Evolutionary conservation across 2,888 invertebrate species (phyloP).

Genomic region (Scaeva pyrastri): DNA sequence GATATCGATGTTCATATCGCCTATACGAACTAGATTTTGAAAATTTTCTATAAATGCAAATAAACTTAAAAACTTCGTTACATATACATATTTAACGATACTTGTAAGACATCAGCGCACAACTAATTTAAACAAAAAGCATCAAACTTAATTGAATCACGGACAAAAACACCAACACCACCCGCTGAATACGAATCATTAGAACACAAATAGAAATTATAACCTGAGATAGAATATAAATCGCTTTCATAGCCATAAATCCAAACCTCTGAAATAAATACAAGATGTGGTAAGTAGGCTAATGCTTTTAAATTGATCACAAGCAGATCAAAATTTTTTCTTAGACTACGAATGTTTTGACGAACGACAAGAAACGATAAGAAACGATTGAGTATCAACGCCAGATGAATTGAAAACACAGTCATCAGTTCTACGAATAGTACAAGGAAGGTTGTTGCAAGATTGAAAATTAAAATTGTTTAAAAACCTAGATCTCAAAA

Average conservation of each 20-base stretch:
- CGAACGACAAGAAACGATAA: conserved; percentile 1
- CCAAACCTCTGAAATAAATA: not conserved
- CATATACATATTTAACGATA: not conserved
- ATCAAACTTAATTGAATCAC: not conserved
- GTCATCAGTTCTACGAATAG: not conserved
- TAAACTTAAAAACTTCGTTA: not conserved
- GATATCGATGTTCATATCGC: not conserved
- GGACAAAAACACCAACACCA: conserved; percentile 1
- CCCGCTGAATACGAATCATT: not conserved
- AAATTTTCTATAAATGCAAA: not conserved
- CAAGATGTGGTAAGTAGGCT: too few relatives aligned
- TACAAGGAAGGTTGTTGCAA: not conserved
- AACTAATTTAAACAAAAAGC: not conserved
- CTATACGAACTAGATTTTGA: not conserved
- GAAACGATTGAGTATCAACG: not conserved
- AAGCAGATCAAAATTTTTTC: too few relatives aligned
- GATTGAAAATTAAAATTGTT: not conserved
- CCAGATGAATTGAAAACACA: not conserved
- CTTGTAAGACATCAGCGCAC: not conserved
- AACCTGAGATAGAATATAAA: not conserved
- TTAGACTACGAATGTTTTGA: too few relatives aligned
- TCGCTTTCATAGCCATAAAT: not conserved
- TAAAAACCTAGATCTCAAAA: not conserved
- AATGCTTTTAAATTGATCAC: too few relatives aligned
- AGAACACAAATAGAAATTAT: not conserved